phyloP scores from a whole-genome alignment of 1,140 invertebrate genomes.

The Heliconius eleuchia region DNA sequence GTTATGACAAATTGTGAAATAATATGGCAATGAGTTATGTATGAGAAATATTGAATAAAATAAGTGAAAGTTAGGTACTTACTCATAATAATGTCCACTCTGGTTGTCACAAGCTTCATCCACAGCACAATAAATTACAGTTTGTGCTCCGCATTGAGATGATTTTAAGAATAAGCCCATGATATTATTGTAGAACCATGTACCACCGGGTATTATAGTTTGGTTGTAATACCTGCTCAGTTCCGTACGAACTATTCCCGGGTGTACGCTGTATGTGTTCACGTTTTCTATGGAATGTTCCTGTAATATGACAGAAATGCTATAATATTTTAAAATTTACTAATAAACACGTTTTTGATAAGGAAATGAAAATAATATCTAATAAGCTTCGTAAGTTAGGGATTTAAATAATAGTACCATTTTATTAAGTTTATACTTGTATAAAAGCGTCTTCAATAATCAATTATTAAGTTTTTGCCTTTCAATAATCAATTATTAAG shows the following conservation, averaged over 20 bases:
- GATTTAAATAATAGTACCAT: too few relatives aligned
- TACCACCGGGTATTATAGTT: constrained; percentile 63
- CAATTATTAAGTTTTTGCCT: too few relatives aligned
- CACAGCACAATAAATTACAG: constrained; percentile 88
- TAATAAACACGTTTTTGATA: too few relatives aligned
- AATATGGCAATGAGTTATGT: too few relatives aligned
- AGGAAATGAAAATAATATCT: too few relatives aligned
- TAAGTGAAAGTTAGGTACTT: constrained; percentile 37
- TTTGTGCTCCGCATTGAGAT: constrained; percentile 88
- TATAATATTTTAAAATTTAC: neutral
- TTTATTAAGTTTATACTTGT: too few relatives aligned
- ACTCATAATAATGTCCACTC: constrained; percentile 85
- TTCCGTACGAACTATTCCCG: constrained; percentile 87
- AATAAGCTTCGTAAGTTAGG: too few relatives aligned
- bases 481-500: too few relatives aligned
- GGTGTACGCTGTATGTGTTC: constrained; percentile 86
- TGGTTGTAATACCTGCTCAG: constrained; percentile 85
- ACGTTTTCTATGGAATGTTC: constrained; percentile 75
- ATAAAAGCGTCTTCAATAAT: too few relatives aligned
- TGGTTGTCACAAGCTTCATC: constrained; percentile 83
- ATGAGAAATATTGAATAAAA: neutral
- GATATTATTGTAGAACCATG: constrained; percentile 50
- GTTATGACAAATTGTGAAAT: too few relatives aligned
- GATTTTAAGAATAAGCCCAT: constrained; percentile 80
- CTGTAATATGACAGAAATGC: constrained; percentile 39